phyloP scores from a whole-genome alignment of 2,888 invertebrate species.

The Phorcus lineatus region DNA sequence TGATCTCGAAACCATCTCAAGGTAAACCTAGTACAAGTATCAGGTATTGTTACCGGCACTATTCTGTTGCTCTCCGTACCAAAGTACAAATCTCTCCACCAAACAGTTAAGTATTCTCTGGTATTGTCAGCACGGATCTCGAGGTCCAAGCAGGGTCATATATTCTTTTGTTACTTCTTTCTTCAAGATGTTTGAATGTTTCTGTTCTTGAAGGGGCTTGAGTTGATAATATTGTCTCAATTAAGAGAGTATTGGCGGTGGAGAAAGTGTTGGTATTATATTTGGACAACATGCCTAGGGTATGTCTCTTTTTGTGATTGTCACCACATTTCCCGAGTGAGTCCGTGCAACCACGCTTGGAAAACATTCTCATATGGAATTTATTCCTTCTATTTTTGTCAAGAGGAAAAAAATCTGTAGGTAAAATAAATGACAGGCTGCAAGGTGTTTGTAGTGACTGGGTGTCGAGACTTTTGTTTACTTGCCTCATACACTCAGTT shows the following conservation, averaged over 20 bases:
- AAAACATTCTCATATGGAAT: conserved; percentile 26
- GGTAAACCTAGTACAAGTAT: no score
- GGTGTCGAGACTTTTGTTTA: conserved; percentile 16
- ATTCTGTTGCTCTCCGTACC: no score
- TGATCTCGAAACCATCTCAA: no score
- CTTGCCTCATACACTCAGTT: conserved; percentile 13
- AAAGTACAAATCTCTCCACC: no score
- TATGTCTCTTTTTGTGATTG: conserved; percentile 24
- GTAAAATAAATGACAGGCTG: conserved; percentile 22
- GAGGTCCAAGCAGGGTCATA: neutral
- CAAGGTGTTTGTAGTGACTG: conserved; percentile 12
- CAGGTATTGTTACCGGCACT: no score
- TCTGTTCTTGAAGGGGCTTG: neutral
- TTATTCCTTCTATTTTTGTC: conserved; percentile 27
- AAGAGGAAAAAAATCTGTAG: conserved; percentile 25
- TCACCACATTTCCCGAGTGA: conserved; percentile 18
- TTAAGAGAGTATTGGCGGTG: neutral
- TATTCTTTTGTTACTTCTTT: conserved; percentile 14
- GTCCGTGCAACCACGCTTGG: conserved; percentile 20
- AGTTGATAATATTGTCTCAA: conserved; percentile 22
- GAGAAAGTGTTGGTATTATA: conserved; percentile 8
- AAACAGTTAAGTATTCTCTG: neutral
- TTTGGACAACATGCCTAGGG: conserved; percentile 17
- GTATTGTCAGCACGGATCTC: neutral
- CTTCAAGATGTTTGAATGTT: conserved; percentile 16